Evolutionary conservation across 92 coral and sea anemone species (phyloP).

Genomic region (Paramuricea clavata): DNA sequence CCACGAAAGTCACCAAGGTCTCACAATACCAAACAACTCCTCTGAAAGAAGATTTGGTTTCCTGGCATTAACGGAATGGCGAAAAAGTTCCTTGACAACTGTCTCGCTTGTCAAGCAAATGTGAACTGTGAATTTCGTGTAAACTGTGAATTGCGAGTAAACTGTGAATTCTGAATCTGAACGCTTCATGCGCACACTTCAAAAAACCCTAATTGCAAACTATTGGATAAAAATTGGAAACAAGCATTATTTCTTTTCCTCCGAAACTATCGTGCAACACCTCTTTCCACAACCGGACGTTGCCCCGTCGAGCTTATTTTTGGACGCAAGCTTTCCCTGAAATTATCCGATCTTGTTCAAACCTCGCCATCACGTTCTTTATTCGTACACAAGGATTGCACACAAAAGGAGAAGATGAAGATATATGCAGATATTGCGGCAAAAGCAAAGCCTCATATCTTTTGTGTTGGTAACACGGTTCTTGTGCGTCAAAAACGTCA

Average conservation of each 20-base stretch:
- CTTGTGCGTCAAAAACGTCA: too few species aligned
- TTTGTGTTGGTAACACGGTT: too few species aligned
- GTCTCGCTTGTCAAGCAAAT: slow-evolving; percentile 59
- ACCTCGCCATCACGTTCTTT: neutral
- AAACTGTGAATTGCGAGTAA: too few species aligned
- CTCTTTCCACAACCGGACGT: slow-evolving; percentile 16
- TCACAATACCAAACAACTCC: slow-evolving; percentile 62
- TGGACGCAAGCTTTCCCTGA: slow-evolving; percentile 7
- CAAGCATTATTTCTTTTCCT: slow-evolving; percentile 14
- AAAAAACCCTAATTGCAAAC: neutral
- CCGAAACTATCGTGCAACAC: slow-evolving; percentile 37
- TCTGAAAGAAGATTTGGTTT: slow-evolving; percentile 66
- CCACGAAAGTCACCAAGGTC: slow-evolving; percentile 74
- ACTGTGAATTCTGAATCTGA: neutral
- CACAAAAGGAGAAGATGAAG: neutral
- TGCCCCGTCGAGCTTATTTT: slow-evolving; percentile 9
- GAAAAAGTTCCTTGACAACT: slow-evolving; percentile 37
- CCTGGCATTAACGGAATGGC: slow-evolving; percentile 56
- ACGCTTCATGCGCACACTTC: slow-evolving; percentile 22
- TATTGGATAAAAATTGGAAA: slow-evolving; percentile 6
- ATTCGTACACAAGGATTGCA: neutral
- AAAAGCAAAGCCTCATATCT: too few species aligned
- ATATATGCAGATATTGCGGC: neutral
- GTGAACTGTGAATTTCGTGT: neutral
- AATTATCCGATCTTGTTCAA: slow-evolving; percentile 12